Evolutionary conservation across 2,797 vertebrate genomes (phyloP).

Genomic region (Cryptoprocta ferox): DNA sequence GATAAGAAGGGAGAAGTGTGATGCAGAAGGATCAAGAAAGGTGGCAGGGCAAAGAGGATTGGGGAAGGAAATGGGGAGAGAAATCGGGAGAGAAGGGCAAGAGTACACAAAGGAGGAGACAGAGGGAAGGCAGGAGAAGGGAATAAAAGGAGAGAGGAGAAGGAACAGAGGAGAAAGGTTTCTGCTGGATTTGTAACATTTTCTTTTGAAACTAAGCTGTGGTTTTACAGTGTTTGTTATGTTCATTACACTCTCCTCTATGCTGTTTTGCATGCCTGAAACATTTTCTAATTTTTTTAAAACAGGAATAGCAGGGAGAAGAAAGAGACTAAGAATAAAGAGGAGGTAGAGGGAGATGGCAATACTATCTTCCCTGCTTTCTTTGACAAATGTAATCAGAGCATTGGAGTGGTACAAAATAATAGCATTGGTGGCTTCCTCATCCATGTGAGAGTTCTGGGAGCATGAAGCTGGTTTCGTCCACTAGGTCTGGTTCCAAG

Average conservation of each 20-base stretch:
- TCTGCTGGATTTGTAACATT: neutral
- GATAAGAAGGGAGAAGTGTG: neutral
- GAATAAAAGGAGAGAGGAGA: neutral
- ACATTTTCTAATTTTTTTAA: neutral
- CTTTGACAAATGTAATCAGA: neutral
- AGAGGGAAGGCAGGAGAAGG: neutral
- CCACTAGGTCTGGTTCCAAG: neutral
- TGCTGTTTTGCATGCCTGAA: neutral
- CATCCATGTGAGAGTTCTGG: neutral
- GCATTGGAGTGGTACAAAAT: neutral
- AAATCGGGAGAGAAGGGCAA: neutral
- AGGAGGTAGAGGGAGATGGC: neutral
- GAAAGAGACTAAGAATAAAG: neutral
- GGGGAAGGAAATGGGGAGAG: too few relatives aligned
- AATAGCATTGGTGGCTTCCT: neutral
- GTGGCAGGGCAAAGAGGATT: neutral
- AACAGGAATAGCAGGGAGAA: neutral
- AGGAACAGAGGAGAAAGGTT: too few relatives aligned
- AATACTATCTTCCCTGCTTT: neutral
- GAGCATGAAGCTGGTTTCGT: neutral
- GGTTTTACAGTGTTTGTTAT: neutral
- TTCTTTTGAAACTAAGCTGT: neutral
- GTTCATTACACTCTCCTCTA: neutral
- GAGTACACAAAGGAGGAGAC: neutral
- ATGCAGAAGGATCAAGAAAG: neutral